A percentile compares a stretch with the other conserved stretches of the same genome.
Conservation (phyloP, 2,888 invertebrate genomes). For the Boloria euphrosyne region DNA sequence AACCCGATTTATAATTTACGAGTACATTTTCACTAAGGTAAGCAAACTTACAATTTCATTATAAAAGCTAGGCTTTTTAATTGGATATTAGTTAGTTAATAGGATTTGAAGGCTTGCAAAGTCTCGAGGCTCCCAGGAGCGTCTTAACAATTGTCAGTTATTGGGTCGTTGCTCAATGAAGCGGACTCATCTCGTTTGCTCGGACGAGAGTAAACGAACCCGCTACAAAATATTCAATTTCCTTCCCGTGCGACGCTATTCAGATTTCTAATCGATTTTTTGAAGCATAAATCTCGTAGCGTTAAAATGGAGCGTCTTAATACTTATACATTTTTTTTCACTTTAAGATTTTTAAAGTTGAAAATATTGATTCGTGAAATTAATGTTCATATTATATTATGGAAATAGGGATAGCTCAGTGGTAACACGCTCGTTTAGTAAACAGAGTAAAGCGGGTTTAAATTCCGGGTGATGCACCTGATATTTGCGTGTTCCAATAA, state of each 20-base stretch:
- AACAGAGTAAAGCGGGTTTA: too few species aligned
- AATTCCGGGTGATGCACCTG: too few species aligned
- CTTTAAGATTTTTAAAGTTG: too few species aligned
- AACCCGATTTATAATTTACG: background rate
- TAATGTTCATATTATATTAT: too few species aligned
- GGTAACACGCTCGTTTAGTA: too few species aligned
- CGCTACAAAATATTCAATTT: slow-evolving; percentile 44
- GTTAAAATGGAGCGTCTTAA: slow-evolving; percentile 4
- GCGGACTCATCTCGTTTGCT: slow-evolving; percentile 43
- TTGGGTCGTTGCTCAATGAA: slow-evolving; percentile 43
- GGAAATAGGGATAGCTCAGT: too few species aligned
- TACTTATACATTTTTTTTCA: background rate
- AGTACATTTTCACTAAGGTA: background rate
- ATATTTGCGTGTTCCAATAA: too few species aligned
- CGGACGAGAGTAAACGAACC: slow-evolving; percentile 42
- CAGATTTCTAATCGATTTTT: slow-evolving; percentile 36
- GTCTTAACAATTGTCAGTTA: slow-evolving; percentile 42
- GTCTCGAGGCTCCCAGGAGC: slow-evolving; percentile 38
- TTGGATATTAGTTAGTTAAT: slow-evolving; percentile 30
- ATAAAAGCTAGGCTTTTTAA: slow-evolving; percentile 14
- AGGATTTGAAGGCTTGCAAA: slow-evolving; percentile 33
- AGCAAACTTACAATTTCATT: slow-evolving; percentile 6
- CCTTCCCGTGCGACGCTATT: slow-evolving; percentile 35
- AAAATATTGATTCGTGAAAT: too few species aligned
- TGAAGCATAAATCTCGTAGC: slow-evolving; percentile 21